phyloP scores from a whole-genome alignment of 2,888 invertebrate species.

The Myopa testacea region DNA sequence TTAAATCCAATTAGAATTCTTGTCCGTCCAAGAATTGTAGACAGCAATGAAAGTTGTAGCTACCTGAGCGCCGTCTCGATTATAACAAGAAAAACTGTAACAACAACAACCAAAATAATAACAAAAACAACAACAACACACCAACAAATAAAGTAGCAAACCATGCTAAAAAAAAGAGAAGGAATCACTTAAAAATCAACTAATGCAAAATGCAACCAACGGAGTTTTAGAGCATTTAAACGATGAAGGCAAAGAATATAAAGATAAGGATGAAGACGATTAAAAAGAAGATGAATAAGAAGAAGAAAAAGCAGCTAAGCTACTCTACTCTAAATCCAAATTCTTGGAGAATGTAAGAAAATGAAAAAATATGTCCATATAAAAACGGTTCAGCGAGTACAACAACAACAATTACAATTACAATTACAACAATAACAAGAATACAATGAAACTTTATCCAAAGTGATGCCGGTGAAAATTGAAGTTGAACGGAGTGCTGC shows the following conservation, averaged over 20 bases:
- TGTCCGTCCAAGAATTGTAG: constrained; percentile 42
- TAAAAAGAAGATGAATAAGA: background rate
- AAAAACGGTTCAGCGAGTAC: too few species aligned
- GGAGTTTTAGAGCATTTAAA: background rate
- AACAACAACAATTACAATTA: too few species aligned
- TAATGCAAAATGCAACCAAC: background rate
- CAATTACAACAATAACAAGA: too few species aligned
- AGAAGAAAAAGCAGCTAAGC: background rate
- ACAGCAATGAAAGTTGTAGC: background rate
- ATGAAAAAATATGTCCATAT: background rate
- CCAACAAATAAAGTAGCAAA: constrained; percentile 1
- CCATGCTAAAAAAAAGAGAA: background rate
- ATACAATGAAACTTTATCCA: too few species aligned
- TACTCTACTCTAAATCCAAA: constrained; percentile 11
- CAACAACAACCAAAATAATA: background rate
- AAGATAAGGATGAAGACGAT: background rate
- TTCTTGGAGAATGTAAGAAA: background rate
- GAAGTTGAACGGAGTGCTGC: background rate
- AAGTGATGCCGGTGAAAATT: background rate
- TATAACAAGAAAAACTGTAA: too few species aligned
- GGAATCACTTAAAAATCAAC: background rate
- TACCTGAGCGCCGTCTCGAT: background rate
- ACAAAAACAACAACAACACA: background rate
- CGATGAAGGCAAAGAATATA: background rate
- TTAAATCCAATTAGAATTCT: constrained; percentile 61